These are phyloP conservation scores for Atta texana DNA, from an alignment of 1,140 invertebrate genomes.

Conservation along the genomic window DNA sequence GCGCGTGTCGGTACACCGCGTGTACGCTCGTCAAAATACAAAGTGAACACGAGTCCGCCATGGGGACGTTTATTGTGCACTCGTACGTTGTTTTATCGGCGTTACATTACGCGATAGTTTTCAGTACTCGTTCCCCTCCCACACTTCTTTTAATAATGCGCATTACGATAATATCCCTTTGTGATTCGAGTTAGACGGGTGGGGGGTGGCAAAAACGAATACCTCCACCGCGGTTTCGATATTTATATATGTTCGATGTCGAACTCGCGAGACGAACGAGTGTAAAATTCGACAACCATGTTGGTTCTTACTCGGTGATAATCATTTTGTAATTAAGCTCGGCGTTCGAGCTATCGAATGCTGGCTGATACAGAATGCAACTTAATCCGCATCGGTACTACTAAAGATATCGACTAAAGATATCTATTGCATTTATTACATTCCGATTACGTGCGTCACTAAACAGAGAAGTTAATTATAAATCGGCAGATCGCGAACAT, in stretches of 20 bases:
- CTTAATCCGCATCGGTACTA: constrained; percentile 26
- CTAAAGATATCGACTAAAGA: constrained; percentile 40
- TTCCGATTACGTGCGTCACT: constrained; percentile 64
- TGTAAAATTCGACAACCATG: constrained; percentile 24
- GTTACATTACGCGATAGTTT: constrained; percentile 71
- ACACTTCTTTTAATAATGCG: constrained; percentile 59
- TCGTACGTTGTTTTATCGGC: constrained; percentile 58
- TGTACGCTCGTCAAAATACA: constrained; percentile 73
- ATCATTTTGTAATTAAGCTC: constrained; percentile 51
- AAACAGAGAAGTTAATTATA: constrained; percentile 66
- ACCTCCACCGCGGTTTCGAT: constrained; percentile 33
- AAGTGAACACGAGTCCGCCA: constrained; percentile 74
- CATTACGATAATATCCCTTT: constrained; percentile 64
- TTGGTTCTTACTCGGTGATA: constrained; percentile 19
- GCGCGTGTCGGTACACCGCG: constrained; percentile 63
- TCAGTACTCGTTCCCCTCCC: constrained; percentile 50
- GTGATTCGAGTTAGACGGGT: constrained; percentile 15
- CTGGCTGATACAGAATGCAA: neutral
- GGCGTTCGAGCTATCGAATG: neutral
- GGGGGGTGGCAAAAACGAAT: neutral
- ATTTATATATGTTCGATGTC: constrained; percentile 46
- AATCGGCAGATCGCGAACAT: constrained; percentile 62
- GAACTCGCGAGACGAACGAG: neutral
- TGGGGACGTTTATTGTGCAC: constrained; percentile 72
- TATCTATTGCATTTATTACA: constrained; percentile 49